These are phyloP conservation scores for Dolichoris vasculosae DNA, from an alignment of 1,140 invertebrate species.

Conservation along the genomic window DNA sequence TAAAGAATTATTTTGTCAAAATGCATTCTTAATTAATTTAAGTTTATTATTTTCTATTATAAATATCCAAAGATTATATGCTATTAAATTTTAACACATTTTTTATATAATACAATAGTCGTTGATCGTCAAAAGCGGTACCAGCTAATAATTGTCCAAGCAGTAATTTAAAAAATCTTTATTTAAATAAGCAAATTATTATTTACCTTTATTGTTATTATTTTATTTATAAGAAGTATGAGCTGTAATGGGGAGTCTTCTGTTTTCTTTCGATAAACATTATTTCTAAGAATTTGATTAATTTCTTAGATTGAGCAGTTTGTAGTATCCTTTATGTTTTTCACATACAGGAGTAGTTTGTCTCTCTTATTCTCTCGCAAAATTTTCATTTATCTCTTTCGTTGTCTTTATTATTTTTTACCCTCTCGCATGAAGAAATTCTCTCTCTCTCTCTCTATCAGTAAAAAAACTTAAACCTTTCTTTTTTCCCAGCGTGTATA, in stretches of 20 bases:
- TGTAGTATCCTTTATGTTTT: slow-evolving; percentile 7
- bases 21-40: no score
- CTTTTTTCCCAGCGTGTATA: slow-evolving; percentile 6
- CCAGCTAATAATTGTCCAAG: not conserved
- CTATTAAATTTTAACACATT: not conserved
- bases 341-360: not conserved
- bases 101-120: not conserved
- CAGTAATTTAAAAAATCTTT: not conserved
- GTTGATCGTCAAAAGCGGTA: not conserved
- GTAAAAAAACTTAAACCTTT: not conserved
- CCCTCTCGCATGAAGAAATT: not conserved
- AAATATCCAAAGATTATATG: no score
- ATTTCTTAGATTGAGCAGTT: slow-evolving; percentile 6
- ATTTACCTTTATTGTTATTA: not conserved
- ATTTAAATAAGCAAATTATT: not conserved
- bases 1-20: no score
- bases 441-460: slow-evolving; percentile 11
- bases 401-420: not conserved
- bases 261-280: not conserved
- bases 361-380: slow-evolving; percentile 11
- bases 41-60: no score
- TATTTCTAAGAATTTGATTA: slow-evolving; percentile 1
- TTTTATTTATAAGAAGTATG: not conserved
- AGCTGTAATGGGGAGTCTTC: not conserved
- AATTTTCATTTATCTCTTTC: slow-evolving; percentile 15